Base-by-base conservation (phyloP, 2,888 invertebrate genomes). In the Noctua janthina region DNA sequence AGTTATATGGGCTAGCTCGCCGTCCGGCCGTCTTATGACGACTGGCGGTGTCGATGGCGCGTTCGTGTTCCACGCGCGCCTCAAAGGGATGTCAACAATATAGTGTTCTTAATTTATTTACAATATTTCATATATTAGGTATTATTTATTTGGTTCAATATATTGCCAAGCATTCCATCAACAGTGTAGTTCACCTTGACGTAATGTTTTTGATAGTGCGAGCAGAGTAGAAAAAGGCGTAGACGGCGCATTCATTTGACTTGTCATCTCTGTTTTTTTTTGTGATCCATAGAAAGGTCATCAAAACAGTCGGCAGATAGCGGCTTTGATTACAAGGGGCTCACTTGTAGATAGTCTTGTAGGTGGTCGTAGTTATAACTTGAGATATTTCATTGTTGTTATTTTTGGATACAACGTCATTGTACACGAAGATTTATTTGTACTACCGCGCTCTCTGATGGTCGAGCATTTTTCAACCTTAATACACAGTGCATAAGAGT, bases 231-330 rank as follows among this genome's bases (percentile, higher is more conserved):
- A 54, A 56, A 56, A 56, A 56, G 17, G 6, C 46, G 20, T 20
- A 20, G 56, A n/a, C 59, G 13, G 1, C 59, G n/a, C n/a, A 59
- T n/a, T 59, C 11, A 23, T 56, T 56, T n/a, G 4, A n/a, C 13
- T 29, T 62, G 15, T n/a, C 59, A 6, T 29, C 5, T 23, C 56
- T 64, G 17, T 13, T 43, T 2, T n/a, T 56, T 68, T 68, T n/a
- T 68, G 13, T 68, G 46, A 46, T n/a, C 46, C 17, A n/a, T 15
- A n/a, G 43, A 67, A 69, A 17, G 73, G 69, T 78, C 23, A 77
- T 43, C n/a, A 7, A 49, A 77, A 77, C 49, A 54, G 23, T 64
- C 79, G 17, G 43, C 46, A 46, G 68, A 68, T 68, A 46, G 6
- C 17, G 43, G 35, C 13, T 8, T 64, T 77, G 29, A 64, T 51